Percentiles rank a stretch among this genome's conserved stretches.
These are phyloP conservation scores for Girardinus metallicus DNA, from an alignment of 2,797 vertebrate genomes.

Conservation along the genomic window DNA sequence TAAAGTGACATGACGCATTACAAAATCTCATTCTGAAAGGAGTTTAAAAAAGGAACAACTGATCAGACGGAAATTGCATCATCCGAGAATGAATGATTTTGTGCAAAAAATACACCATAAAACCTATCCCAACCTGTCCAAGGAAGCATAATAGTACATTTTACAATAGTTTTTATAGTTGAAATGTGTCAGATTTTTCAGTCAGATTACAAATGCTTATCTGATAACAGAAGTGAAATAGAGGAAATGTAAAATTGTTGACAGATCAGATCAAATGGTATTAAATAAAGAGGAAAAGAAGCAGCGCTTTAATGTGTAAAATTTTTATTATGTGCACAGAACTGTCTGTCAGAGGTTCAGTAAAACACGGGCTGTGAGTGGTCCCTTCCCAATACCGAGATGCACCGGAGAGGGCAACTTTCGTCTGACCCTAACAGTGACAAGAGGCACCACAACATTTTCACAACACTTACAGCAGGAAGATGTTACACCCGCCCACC, in stretches of 20 bases:
- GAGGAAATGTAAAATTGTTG: neutral
- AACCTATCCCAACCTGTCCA: too few species aligned
- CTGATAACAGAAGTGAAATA: slow-evolving; percentile 10
- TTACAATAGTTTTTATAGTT: neutral
- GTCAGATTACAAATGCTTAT: slow-evolving; percentile 2
- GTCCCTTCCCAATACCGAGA: slow-evolving; percentile 62
- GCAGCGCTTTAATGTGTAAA: slow-evolving; percentile 75
- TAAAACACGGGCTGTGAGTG: slow-evolving; percentile 74
- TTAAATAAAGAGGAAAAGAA: slow-evolving; percentile 3
- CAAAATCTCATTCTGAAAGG: too few species aligned
- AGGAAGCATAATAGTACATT: neutral
- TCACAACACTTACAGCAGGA: slow-evolving; percentile 82
- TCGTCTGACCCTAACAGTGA: slow-evolving; percentile 69
- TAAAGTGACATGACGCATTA: too few species aligned
- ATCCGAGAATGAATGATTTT: too few species aligned
- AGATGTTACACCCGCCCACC: slow-evolving; percentile 52
- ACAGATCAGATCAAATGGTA: neutral
- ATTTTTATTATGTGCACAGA: slow-evolving; percentile 87
- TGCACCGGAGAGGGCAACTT: slow-evolving; percentile 60
- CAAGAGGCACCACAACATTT: slow-evolving; percentile 82
- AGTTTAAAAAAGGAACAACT: too few species aligned
- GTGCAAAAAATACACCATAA: too few species aligned
- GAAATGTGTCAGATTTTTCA: neutral
- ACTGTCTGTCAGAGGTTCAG: slow-evolving; percentile 76
- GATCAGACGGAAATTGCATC: too few species aligned